Evolutionary conservation across 2,797 vertebrate species (phyloP), one percentile per base, ranked within the genome.

Genomic region (Todus mexicanus): DNA sequence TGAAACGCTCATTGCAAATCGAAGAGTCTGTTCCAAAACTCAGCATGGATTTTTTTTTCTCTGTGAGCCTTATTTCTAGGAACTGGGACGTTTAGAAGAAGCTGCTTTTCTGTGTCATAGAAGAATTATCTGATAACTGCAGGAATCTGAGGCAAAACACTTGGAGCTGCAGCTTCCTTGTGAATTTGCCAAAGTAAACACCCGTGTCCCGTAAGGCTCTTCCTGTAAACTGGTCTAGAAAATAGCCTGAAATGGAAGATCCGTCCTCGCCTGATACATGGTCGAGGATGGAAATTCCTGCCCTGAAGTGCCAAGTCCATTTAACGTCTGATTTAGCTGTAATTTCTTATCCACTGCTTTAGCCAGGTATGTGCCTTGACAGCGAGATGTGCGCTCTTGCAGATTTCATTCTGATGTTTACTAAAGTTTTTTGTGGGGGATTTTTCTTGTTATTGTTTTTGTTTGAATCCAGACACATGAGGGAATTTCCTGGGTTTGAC

Each of bases 161-260:
- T 27, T 35, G 51, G 3, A 73, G 65, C 78, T 91, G 78, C 82
- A 83, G 25, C 81, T 93, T 95, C 89, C 87, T 79, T 47, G 42
- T 77, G 69, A 50, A 31, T 71, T 77, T 92, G 84, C 89, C 91
- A 92, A 0, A 12, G 42, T 87, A 92, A 95, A 90, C 90, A 93
- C 13, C 64, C 2, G 1, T 7, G 26, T 70, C 65, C 66, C 40
- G 0, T 42, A 19, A 78, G n/a, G 17, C 76, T 73, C 56, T 93
- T 95, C 94, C 90, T 94, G 77, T 68, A 74, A 94, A 74, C 45
- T 74, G 35, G 35, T 15, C 64, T 63, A 42, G 84, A 84, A 92
- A 71, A 54, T 45, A 71, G 16, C 57, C 57, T 35, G 26, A 56
- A 33, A 19, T 53, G 51, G 22, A 22, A 47, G 61, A 53, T 35